Percentiles rank a stretch among this genome's conserved stretches.
phyloP scores from a whole-genome alignment of 2,113 vertebrate species.

The Onychostruthus taczanowskii region DNA sequence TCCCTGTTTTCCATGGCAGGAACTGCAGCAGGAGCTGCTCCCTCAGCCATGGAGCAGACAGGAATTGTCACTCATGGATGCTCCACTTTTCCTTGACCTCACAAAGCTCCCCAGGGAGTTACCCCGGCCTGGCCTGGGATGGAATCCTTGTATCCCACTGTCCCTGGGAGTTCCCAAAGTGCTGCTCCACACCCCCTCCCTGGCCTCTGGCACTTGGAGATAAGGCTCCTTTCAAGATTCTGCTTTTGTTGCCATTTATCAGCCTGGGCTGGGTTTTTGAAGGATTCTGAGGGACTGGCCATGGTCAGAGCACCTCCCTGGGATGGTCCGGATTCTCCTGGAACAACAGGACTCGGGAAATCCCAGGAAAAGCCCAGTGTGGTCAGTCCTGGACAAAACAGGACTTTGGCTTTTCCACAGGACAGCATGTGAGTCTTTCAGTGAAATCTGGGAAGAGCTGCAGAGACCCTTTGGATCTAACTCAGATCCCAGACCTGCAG shows the following conservation, averaged over 20 bases:
- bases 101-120: rapidly evolving
- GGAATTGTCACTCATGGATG: rapidly evolving
- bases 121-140: neutral
- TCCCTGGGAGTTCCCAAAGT: neutral
- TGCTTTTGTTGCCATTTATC: constrained; percentile 15
- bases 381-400: neutral
- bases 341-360: neutral
- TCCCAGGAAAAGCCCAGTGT: neutral
- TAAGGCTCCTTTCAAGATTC: constrained; percentile 14
- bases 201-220: neutral
- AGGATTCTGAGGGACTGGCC: neutral
- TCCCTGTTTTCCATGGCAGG: neutral
- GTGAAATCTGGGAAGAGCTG: neutral
- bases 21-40: neutral
- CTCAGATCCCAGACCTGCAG: neutral
- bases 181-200: neutral
- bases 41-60: neutral
- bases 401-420: neutral
- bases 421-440: neutral
- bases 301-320: neutral
- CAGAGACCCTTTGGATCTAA: neutral
- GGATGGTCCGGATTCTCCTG: neutral
- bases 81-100: neutral
- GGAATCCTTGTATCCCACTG: neutral
- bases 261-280: neutral